Evolutionary conservation across 2,888 invertebrate species (phyloP), one percentile per base, ranked within the genome.

Genomic region (Seira ritae): DNA sequence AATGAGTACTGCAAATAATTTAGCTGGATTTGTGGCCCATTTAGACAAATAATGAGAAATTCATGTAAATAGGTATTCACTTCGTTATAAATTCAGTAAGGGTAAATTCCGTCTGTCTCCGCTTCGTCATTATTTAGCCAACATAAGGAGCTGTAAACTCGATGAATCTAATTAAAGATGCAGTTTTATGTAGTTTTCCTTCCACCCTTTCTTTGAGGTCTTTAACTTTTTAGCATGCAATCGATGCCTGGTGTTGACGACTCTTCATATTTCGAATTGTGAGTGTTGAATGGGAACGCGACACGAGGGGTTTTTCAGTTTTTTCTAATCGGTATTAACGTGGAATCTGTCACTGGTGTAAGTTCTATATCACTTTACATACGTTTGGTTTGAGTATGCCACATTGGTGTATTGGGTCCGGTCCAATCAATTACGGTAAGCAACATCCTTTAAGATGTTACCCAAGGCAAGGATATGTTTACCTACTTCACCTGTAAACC

Each of bases 351-450:
- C 42, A 12, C 3, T 65, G 17, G 31, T 67, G 75, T 23, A 42
- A 67, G 67, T 50, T 17, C 50, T 60, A 62, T 12, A 19, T 42
- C 42, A 42, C 42, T 8, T n/a, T n/a, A n/a, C n/a, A n/a, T n/a
- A n/a, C n/a, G n/a, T n/a, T n/a, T n/a, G n/a, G n/a, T n/a, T n/a
- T n/a, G n/a, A n/a, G n/a, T n/a, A n/a, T n/a, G n/a, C n/a, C n/a
- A n/a, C n/a, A n/a, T n/a, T n/a, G n/a, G n/a, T n/a, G n/a, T n/a
- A n/a, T n/a, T 12, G 42, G 6, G 12, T 24, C 67, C 66, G 55
- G 31, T 66, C 75, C 75, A 24, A 24, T 75, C 75, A 75, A 75
- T 67, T 75, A 67, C 46, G n/a, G n/a, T n/a, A n/a, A n/a, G n/a
- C n/a, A n/a, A n/a, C n/a, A n/a, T n/a, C n/a, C n/a, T n/a, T n/a